phyloP scores from a whole-genome alignment of 1,140 invertebrate genomes.

The Hesperophylax magnus region DNA sequence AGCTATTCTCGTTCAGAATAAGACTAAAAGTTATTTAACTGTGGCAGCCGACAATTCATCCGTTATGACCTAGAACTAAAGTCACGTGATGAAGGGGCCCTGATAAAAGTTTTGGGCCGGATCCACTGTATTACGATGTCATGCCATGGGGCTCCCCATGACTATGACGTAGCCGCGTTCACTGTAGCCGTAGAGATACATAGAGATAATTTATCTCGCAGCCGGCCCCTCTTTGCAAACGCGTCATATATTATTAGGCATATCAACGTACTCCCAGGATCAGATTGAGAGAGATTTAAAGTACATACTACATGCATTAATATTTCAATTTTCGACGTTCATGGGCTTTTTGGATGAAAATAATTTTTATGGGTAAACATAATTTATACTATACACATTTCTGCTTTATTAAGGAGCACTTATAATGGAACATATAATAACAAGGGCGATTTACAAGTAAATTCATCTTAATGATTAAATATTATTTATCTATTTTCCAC shows the following conservation, averaged over 20 bases:
- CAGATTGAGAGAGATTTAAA: not conserved
- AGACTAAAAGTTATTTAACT: not conserved
- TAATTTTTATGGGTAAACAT: too few species aligned
- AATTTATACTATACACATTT: too few species aligned
- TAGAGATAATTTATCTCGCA: slow-evolving; percentile 7
- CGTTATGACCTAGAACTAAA: slow-evolving; percentile 14
- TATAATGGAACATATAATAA: too few species aligned
- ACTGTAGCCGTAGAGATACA: slow-evolving; percentile 2
- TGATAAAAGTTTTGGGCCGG: slow-evolving; percentile 18
- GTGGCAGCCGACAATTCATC: not conserved
- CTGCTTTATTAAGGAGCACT: too few species aligned
- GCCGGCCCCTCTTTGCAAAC: slow-evolving; percentile 2
- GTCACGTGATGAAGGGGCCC: slow-evolving; percentile 17
- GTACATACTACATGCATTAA: not conserved
- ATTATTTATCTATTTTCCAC: too few species aligned
- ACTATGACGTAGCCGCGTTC: not conserved
- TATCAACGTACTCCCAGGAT: slow-evolving; percentile 4
- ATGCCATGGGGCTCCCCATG: not conserved
- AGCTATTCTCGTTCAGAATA: too few species aligned
- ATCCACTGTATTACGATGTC: not conserved
- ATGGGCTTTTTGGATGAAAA: too few species aligned
- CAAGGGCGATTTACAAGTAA: too few species aligned
- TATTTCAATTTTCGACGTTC: too few species aligned
- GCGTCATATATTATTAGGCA: slow-evolving; percentile 19
- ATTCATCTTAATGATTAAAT: too few species aligned